Conservation (phyloP, 2,888 invertebrate genomes). For the Spilosoma lubricipeda region DNA sequence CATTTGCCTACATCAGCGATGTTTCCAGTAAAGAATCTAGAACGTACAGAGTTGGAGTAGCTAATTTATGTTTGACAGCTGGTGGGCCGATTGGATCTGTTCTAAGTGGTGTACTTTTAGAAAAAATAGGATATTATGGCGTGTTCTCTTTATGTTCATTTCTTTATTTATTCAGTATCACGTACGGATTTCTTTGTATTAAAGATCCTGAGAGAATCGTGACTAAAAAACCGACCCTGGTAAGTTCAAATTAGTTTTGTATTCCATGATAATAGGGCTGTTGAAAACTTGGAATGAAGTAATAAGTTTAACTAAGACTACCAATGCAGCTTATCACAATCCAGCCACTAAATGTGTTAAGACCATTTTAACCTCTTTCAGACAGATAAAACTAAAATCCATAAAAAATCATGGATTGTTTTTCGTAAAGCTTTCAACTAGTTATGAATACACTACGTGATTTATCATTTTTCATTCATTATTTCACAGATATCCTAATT, state of each 20-base stretch:
- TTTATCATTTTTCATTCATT: background rate
- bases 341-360: background rate
- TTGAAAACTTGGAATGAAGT: no score
- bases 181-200: conserved; percentile 77
- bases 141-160: conserved; percentile 77
- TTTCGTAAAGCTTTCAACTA: background rate
- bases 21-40: conserved; percentile 84
- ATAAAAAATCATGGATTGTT: background rate
- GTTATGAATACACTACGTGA: background rate
- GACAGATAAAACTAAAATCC: background rate
- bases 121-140: conserved; percentile 82
- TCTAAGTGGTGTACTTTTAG: conserved; percentile 75
- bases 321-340: background rate
- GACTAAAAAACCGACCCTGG: conserved; percentile 42
- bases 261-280: no score
- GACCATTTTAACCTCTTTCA: background rate
- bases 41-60: conserved; percentile 87
- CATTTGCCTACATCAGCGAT: conserved; percentile 87
- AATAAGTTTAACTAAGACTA: no score
- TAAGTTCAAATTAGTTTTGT: background rate
- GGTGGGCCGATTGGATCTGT: conserved; percentile 77
- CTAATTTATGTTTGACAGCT: conserved; percentile 76
- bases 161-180: conserved; percentile 75
- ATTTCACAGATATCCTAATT: background rate
- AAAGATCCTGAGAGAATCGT: conserved; percentile 66